phyloP scores from a whole-genome alignment of 2,797 vertebrate genomes.

The Galaxias olidus region DNA sequence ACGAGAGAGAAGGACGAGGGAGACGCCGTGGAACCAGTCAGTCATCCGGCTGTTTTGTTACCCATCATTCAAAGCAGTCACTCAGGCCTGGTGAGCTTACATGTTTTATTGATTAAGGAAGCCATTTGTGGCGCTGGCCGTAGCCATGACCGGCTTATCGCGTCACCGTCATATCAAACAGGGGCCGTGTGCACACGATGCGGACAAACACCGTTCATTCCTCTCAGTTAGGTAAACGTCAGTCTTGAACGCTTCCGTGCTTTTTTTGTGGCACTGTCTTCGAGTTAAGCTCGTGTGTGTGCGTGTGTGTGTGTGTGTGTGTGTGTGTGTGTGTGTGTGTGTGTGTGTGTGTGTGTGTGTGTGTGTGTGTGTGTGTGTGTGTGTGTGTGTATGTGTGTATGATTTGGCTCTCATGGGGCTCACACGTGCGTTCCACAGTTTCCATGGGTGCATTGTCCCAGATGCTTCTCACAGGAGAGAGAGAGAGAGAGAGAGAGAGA shows the following conservation, averaged over 20 bases:
- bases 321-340: slow-evolving; percentile 18
- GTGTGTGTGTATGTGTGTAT: slow-evolving; percentile 30
- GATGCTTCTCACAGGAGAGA: slow-evolving; percentile 45
- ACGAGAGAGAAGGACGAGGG: too few relatives aligned
- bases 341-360: slow-evolving; percentile 28
- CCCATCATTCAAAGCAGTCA: background rate
- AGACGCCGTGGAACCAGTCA: too few relatives aligned
- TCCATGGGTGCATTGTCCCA: slow-evolving; percentile 50
- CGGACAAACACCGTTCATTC: too few relatives aligned
- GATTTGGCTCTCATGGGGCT: slow-evolving; percentile 41
- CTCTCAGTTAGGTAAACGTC: too few relatives aligned
- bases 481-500: background rate
- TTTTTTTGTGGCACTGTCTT: slow-evolving; percentile 2
- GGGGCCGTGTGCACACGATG: too few relatives aligned
- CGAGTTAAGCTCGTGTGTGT: background rate
- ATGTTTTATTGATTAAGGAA: background rate
- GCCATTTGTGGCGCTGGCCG: background rate
- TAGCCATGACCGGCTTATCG: too few relatives aligned
- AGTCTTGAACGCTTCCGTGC: too few relatives aligned
- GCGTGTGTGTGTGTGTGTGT: background rate
- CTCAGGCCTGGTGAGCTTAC: background rate
- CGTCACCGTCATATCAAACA: too few relatives aligned
- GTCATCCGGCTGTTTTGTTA: background rate
- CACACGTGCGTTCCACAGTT: slow-evolving; percentile 47
- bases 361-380: slow-evolving; percentile 24